Evolutionary conservation across 2,113 vertebrate species (phyloP).

Genomic region (Turnix velox): DNA sequence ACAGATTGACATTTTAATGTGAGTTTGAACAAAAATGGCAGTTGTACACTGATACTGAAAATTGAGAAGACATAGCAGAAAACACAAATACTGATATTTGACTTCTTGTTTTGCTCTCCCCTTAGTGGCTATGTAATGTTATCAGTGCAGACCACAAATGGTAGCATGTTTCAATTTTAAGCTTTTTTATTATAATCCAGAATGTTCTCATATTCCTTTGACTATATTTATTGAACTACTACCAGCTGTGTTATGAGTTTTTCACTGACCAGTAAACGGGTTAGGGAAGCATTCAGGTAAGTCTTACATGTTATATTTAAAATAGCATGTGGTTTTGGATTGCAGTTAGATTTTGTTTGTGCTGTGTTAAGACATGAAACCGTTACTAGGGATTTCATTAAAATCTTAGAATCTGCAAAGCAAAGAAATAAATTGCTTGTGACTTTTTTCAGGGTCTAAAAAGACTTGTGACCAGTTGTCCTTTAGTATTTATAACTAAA

Average conservation of each 20-base stretch:
- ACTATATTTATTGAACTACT: neutral
- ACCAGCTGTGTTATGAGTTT: neutral
- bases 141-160: neutral
- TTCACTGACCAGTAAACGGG: neutral
- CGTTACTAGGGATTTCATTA: neutral
- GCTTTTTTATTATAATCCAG: neutral
- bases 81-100: neutral
- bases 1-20: neutral
- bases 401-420: neutral
- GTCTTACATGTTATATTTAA: neutral
- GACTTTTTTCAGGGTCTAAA: neutral
- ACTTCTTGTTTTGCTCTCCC: neutral
- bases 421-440: neutral
- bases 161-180: neutral
- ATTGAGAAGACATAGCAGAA: neutral
- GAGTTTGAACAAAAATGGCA: neutral
- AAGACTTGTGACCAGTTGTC: neutral
- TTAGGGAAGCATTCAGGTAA: constrained; percentile 27
- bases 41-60: neutral
- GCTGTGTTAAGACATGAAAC: too few species aligned
- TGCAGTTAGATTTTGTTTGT: neutral
- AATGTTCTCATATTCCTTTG: neutral
- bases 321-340: neutral
- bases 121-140: neutral
- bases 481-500: neutral